phyloP scores from a whole-genome alignment of 2,888 invertebrate species.

The Tenthredo mesomela region DNA sequence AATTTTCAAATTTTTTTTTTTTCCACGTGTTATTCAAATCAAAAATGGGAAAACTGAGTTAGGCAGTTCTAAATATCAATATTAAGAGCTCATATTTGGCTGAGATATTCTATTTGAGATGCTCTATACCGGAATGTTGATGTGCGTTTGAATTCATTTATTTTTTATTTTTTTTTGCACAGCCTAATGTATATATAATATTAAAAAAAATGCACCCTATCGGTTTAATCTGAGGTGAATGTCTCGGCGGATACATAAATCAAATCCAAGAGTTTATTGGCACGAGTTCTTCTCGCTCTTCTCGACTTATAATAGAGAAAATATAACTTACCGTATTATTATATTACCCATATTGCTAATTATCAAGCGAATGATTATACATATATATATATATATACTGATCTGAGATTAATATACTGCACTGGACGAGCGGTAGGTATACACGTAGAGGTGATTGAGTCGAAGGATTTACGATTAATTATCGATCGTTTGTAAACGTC shows the following conservation, averaged over 20 bases:
- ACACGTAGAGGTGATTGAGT: slow-evolving; percentile 33
- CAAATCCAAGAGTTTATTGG: background rate
- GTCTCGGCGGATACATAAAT: background rate
- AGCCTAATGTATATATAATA: too few relatives aligned
- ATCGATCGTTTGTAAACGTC: slow-evolving; percentile 52
- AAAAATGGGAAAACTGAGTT: too few relatives aligned
- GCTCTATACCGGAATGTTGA: too few relatives aligned
- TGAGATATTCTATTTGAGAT: too few relatives aligned
- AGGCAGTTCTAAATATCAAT: too few relatives aligned
- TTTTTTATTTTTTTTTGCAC: too few relatives aligned
- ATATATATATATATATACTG: background rate
- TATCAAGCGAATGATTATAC: background rate
- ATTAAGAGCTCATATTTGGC: too few relatives aligned
- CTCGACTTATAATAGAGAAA: background rate
- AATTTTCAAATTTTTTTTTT: too few relatives aligned
- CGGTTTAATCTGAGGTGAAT: background rate
- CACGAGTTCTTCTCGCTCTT: too few relatives aligned
- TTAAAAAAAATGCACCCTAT: too few relatives aligned
- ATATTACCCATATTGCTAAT: background rate
- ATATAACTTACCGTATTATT: background rate
- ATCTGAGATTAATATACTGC: slow-evolving; percentile 10
- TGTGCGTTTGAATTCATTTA: too few relatives aligned
- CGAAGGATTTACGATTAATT: slow-evolving; percentile 52
- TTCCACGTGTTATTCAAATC: too few relatives aligned
- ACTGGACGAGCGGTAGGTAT: background rate